Percentiles rank a stretch among this genome's conserved stretches.
Evolutionary conservation across 1,140 invertebrate species (phyloP).

Genomic region (Caenorhabditis brenneri): DNA sequence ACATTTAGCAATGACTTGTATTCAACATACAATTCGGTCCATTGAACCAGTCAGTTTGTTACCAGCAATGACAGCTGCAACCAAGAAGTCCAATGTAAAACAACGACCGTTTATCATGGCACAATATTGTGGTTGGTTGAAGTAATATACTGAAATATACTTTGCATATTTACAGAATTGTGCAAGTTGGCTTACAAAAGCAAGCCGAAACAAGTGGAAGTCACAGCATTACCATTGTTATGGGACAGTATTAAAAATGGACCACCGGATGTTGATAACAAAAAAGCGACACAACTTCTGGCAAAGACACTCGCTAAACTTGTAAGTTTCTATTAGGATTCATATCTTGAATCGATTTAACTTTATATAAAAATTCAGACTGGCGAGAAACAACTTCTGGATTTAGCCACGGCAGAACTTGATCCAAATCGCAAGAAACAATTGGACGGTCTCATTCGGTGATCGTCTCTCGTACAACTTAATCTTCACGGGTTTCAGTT

Average conservation of each 20-base stretch:
- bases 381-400: conserved; percentile 19
- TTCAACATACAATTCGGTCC: conserved; percentile 39
- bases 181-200: conserved; percentile 18
- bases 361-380: conserved; percentile 21
- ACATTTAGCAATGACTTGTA: conserved; percentile 36
- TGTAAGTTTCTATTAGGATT: not conserved
- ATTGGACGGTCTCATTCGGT: conserved; percentile 39
- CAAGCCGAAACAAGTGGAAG: conserved; percentile 54
- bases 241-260: conserved; percentile 42
- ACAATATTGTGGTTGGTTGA: conserved; percentile 32
- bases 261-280: conserved; percentile 30
- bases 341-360: not conserved
- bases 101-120: conserved; percentile 44
- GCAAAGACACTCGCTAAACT: conserved; percentile 5
- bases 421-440: conserved; percentile 43
- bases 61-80: conserved; percentile 45
- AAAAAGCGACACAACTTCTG: conserved; percentile 1
- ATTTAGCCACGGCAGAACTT: conserved; percentile 39
- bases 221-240: conserved; percentile 31
- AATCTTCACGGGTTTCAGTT: not conserved
- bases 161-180: conserved; percentile 33
- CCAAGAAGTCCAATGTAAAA: conserved; percentile 50
- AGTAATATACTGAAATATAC: not conserved
- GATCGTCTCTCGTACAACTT: not conserved
- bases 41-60: conserved; percentile 46